Evolutionary conservation across 1,140 invertebrate genomes (phyloP), one percentile per base, ranked within the genome.

Genomic region (Lepidurus arcticus): DNA sequence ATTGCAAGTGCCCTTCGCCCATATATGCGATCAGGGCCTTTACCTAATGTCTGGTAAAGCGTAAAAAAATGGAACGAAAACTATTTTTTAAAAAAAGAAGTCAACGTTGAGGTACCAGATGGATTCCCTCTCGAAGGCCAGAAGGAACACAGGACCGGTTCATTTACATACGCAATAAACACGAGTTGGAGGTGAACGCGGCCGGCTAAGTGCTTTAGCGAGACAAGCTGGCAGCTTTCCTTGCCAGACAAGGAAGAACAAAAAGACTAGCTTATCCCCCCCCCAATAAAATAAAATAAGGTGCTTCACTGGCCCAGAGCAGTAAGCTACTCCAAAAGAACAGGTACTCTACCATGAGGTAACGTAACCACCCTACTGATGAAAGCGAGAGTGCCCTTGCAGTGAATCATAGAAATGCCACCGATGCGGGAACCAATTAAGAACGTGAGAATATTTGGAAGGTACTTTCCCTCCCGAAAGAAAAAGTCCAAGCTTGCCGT

Each of bases 131-230:
- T 21, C 53, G 53, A 65, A 65, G 53, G 53, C 53, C 53, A 65
- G 16, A 16, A 7, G 16, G 16, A 21, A 9, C 21, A 13, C 53
- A 21, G 21, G 53, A 65, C 53, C 53, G 53, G 53, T 65, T 65
- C 53, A 65, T 65, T 65, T 65, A 65, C 53, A 65, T 65, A 65
- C 53, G 9, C 53, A 9, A 65, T 65, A 65, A 65, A 65, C 53
- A 65, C 34, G 3, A 34, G 34, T 34, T 34, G 34, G 34, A 65
- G 16, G 53, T 21, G 16, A 65, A 65, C 45, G 53, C 53, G n/a
- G 21, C 34, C 53, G 53, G 53, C 53, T 21, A 0, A 21, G n/a
- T 65, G 53, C 13, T n/a, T 65, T 65, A 13, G 13, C 16, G 16
- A 65, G 53, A 65, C 53, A 65, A 7, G 53, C 21, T 65, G 53